Base-by-base conservation (phyloP, 2,113 vertebrate genomes). In the Syngnathus scovelli region DNA sequence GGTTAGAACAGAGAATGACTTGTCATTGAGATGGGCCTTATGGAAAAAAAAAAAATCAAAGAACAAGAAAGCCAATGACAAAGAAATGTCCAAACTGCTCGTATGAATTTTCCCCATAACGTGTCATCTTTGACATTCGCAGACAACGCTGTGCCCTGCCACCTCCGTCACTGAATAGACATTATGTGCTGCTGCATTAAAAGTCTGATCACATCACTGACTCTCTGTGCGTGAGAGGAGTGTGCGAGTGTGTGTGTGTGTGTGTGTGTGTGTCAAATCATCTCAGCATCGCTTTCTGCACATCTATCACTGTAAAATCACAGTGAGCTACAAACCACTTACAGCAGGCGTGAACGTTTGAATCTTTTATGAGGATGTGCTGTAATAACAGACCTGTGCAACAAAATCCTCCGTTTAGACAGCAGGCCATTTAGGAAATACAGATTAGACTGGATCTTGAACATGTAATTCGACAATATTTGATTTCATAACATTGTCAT, bases 131-230 rank as follows among this genome's bases (percentile, higher is more conserved):
- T 62, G 64, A 83, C 78, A 61, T 72, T 33, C 70, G 49, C 21
- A 1, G 73, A 75, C 75, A 8, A 37, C 16, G 9, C 66, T 61
- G 76, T 77, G 73, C 82, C 66, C 74, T 39, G 37, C 78, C 75
- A 64, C 72, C 68, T 69, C 75, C 39, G 68, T 68, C 76, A 65
- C 76, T 91, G 89, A 90, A 91, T 86, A 83, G 86, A 80, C 82
- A 84, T 87, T 87, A 88, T 91, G 89, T 88, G 83, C 75, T 51
- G 76, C 80, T 36, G 71, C 58, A 70, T 92, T 90, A 69, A 80
- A 76, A 91, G 87, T 92, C 91, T 67, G 78, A 88, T 89, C 90
- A 90, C 90, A 89, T 89, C 84, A 59, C 70, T 39, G 83, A 52
- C 71, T 64, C 72, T 77, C 75, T 75, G 76, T 83, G 76, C 78